A percentile compares a stretch with the other conserved stretches of the same genome.
Conservation (phyloP, 2,797 vertebrate species). For the Alcedo atthis region DNA sequence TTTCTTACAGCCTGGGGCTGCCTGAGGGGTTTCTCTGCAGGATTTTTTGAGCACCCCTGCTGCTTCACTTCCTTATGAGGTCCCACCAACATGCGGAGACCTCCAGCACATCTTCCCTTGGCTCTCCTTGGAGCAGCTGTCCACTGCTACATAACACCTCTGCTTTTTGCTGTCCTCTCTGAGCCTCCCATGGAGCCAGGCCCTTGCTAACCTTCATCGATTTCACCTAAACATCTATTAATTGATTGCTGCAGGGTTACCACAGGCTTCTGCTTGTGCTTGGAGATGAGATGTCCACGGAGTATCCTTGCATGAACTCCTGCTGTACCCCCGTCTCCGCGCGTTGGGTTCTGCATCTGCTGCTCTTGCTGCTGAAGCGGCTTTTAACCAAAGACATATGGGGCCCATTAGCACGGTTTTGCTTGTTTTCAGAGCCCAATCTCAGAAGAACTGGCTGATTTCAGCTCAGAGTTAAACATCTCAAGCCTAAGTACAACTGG, state of each 20-base stretch:
- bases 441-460: conserved; percentile 7
- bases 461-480: neutral
- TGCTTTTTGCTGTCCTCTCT: neutral
- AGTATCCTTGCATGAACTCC: conserved; percentile 49
- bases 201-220: neutral
- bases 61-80: neutral
- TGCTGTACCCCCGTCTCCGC: neutral
- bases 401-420: conserved; percentile 33
- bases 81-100: neutral
- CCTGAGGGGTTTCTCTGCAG: neutral
- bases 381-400: conserved; percentile 64
- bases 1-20: neutral
- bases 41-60: neutral
- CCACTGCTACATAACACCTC: neutral
- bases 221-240: conserved; percentile 24
- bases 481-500: neutral
- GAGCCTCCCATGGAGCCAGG: neutral
- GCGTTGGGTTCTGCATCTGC: neutral
- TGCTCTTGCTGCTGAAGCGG: conserved; percentile 10
- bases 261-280: neutral
- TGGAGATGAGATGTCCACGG: neutral
- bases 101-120: accelerated
- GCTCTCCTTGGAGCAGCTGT: neutral
- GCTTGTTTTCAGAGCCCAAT: neutral
- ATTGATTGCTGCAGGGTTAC: conserved; percentile 16